Base-by-base conservation (phyloP, 2,888 invertebrate genomes). In the Alentia gelatinosa region DNA sequence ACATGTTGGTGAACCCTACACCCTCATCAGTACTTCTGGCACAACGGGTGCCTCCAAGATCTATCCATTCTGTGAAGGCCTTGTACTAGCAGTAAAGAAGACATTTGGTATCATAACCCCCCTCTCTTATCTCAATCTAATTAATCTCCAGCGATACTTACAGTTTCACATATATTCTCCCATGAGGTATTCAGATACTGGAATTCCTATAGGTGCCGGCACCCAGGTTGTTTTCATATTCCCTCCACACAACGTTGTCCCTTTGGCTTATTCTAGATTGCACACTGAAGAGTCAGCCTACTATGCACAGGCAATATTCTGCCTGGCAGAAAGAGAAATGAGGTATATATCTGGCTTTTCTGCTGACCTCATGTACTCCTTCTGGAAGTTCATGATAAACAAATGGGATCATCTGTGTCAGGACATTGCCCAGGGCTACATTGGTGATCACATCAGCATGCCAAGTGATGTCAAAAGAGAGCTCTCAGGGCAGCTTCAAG, bases 251-350 rank as follows among this genome's bases (percentile, higher is more conserved):
- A 83, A 83, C 40, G 19, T 83, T 40, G 39, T 40, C n/a, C 83
- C 83, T 23, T n/a, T 4, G n/a, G 40, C n/a, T 35, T 83, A 39
- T 19, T 40, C 39, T 15, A 23, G 26, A 3, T 1, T 63, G 23
- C 40, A n/a, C 4, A 26, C 1, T 63, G 89, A 56, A 63, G 4
- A 63, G 0, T 5, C 37, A 12, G 30, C 63, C 1, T 50, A 30
- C n/a, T 68, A 89, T 68, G 89, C 50, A 1, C 63, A 68, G 39
- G 89, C 89, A 1, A 23, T 89, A 19, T 68, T 89, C 50, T 47
- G 68, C 0, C 40, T 90, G 37, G 79, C 75, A 7, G 90, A 90
- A 19, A 40, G 23, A 40, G 75, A 90, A 30, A 30, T 79, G 35
- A 0, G 50, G 15, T 42, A 37, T n/a, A 74, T 90, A 9, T 1